A percentile compares a stretch with the other conserved stretches of the same genome.
Evolutionary conservation across 1,140 invertebrate species (phyloP).

Genomic region (Ladona fulva): DNA sequence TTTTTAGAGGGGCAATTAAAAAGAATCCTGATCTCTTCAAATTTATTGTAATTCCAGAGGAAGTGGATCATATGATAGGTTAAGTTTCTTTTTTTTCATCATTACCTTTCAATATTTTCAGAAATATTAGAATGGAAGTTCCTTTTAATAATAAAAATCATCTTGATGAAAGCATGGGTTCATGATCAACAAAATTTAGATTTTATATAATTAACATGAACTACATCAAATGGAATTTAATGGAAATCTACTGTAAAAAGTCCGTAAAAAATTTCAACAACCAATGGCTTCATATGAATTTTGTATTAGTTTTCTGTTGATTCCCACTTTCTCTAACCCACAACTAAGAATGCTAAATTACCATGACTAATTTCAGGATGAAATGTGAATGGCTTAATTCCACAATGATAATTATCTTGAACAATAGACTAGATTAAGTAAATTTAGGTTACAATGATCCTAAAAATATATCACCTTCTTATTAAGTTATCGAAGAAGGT

Average conservation of each 20-base stretch:
- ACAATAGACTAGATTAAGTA: no score
- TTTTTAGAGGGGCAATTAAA: neutral
- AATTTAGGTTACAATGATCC: no score
- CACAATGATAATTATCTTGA: no score
- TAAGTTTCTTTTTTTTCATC: neutral
- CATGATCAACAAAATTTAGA: neutral
- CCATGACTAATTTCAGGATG: no score
- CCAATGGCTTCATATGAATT: no score
- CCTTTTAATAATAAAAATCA: neutral
- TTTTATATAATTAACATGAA: neutral
- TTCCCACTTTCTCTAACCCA: no score
- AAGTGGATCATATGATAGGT: conserved; percentile 30
- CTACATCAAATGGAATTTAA: neutral
- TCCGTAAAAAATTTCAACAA: no score
- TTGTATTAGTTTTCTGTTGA: no score
- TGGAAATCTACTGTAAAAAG: neutral
- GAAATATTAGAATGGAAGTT: neutral
- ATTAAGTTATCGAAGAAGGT: no score
- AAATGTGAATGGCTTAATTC: no score
- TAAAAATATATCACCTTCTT: no score
- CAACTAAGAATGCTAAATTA: no score
- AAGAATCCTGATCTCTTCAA: neutral
- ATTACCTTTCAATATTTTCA: neutral
- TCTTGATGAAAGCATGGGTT: neutral
- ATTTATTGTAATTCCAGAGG: conserved; percentile 41